Conservation (phyloP, 2,797 vertebrate genomes). For the Lithobates sylvaticus region DNA sequence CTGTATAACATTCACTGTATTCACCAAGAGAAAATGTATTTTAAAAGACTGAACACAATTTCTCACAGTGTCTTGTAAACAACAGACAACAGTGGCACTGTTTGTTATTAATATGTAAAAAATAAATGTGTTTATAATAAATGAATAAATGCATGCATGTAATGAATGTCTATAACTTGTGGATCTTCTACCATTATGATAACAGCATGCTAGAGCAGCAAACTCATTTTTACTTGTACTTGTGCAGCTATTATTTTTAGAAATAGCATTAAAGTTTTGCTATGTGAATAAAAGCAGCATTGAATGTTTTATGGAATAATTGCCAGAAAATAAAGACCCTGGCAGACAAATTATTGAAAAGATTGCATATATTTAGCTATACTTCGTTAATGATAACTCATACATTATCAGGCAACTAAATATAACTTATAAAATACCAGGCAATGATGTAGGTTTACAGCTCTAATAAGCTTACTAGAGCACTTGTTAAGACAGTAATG, state of each 20-base stretch:
- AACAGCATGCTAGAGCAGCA: background rate
- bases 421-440: background rate
- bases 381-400: background rate
- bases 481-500: too few relatives aligned
- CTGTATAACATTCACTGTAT: background rate
- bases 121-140: too few relatives aligned
- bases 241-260: background rate
- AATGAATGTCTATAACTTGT: too few relatives aligned
- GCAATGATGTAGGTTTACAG: background rate
- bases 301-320: slow-evolving; percentile 20
- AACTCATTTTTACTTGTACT: background rate
- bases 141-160: too few relatives aligned
- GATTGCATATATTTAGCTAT: slow-evolving; percentile 39
- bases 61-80: background rate
- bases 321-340: slow-evolving; percentile 33
- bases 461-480: too few relatives aligned
- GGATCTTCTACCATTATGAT: too few relatives aligned
- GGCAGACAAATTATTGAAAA: slow-evolving; percentile 48
- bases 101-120: background rate
- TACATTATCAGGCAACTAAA: too few relatives aligned
- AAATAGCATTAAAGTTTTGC: background rate
- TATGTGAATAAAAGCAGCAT: slow-evolving; percentile 7
- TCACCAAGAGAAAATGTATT: background rate
- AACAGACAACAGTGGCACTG: background rate
- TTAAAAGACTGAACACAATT: too few relatives aligned